Evolutionary conservation across 2,113 vertebrate species (phyloP), one percentile per base, ranked within the genome.

Genomic region (Corythornis cristatus): DNA sequence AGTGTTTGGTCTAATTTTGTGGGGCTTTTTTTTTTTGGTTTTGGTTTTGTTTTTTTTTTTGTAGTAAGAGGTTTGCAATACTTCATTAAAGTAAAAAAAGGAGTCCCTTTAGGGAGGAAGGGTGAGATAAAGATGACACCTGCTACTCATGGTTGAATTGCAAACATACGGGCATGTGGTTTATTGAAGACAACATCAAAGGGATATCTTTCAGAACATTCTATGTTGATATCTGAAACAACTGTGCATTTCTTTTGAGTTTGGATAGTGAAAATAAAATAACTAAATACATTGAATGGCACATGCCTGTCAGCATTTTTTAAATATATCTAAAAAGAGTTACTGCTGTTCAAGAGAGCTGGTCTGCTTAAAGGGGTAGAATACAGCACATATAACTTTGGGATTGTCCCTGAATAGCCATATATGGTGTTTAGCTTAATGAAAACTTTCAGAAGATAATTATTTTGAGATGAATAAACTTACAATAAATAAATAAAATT

Each of bases 181-280:
- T 93, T 77, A 19, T 51, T 83, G 60, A 71, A 71, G 18, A 86
- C 61, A 90, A 65, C 11, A 3, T n/a, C 35, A 68, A 84, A 56
- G 65, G 53, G 51, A 20, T 80, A 21, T 45, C 85, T 80, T 87
- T 78, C 71, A 83, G 54, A 83, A 64, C 81, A 74, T 26, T 74
- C 0, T 75, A 7, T 89, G 86, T 88, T 6, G 2, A 61, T 74
- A 82, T 6, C 45, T 79, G 70, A 90, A 93, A 86, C 48, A 79
- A 86, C 76, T 93, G 83, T 93, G 86, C 45, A 6, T 88, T 94
- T 92, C 53, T 77, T 90, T 82, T 84, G 57, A 50, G 29, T 88
- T 84, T 94, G 73, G 35, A 53, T 81, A 81, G 77, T 92, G 77
- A 88, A 95, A 94, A 96, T 91, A 96, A 96, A 96, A 17, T 66